These are phyloP conservation scores for Pipistrellus kuhlii DNA, from an alignment of 2,797 vertebrate genomes.

Conservation along the genomic window DNA sequence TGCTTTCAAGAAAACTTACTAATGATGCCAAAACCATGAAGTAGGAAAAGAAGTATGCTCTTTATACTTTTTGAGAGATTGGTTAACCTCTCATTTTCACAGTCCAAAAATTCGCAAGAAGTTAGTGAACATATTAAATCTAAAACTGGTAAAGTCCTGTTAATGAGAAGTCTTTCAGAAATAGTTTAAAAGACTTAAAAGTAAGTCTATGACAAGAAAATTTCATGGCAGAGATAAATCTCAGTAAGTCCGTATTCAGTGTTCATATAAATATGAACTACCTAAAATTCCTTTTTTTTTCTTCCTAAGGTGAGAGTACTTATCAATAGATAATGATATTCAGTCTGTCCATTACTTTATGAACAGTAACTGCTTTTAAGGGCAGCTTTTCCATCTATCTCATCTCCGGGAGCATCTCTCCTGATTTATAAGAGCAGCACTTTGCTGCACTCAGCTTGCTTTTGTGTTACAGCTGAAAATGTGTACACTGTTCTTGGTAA, in stretches of 20 bases:
- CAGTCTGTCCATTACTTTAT: constrained; percentile 44
- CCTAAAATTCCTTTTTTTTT: not conserved
- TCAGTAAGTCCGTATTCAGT: not conserved
- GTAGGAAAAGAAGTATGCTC: not conserved
- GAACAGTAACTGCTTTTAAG: constrained; percentile 46
- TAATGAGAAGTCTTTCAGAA: constrained; percentile 73
- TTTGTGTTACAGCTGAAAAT: constrained; percentile 29
- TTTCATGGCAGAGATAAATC: constrained; percentile 63
- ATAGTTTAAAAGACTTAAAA: constrained; percentile 65
- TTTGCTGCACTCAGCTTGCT: constrained; percentile 23
- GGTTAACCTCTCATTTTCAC: constrained; percentile 54
- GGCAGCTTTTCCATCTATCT: constrained; percentile 4
- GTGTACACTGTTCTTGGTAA: constrained; percentile 33
- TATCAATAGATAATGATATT: not conserved
- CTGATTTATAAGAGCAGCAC: not conserved
- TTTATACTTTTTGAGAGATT: constrained; percentile 39
- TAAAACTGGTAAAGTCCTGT: constrained; percentile 61
- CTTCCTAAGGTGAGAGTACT: not conserved
- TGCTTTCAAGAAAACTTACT: constrained; percentile 54
- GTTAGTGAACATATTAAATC: constrained; percentile 60
- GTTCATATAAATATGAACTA: constrained; percentile 52
- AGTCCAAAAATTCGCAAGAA: constrained; percentile 47
- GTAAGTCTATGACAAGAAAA: constrained; percentile 57
- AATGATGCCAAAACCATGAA: constrained; percentile 20
- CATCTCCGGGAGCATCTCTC: not conserved